Conservation (phyloP, 1,140 invertebrate genomes). For the Tetramorium alpestre region DNA sequence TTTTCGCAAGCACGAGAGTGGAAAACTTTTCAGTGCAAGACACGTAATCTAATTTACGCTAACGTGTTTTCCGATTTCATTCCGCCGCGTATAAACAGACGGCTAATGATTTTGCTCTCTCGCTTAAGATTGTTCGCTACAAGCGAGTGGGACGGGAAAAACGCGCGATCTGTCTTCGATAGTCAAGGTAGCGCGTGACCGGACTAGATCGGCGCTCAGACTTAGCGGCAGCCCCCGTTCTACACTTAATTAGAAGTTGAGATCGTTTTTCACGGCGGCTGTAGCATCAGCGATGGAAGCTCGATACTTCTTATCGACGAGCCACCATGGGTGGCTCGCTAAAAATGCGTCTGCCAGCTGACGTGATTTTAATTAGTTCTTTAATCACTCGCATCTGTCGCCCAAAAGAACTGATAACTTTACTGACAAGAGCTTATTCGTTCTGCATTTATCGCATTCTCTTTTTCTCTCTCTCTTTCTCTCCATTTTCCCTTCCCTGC, state of each 20-base stretch:
- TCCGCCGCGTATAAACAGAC: conserved; percentile 27
- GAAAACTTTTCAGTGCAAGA: background rate
- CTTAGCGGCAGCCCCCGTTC: background rate
- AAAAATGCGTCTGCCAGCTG: conserved; percentile 45
- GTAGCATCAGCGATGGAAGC: conserved; percentile 28
- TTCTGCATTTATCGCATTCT: background rate
- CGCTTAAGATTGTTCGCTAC: conserved; percentile 6
- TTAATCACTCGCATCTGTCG: conserved; percentile 56
- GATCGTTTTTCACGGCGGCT: conserved; percentile 44
- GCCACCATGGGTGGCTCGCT: background rate
- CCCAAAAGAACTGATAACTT: conserved; percentile 29
- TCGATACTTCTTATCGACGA: conserved; percentile 54
- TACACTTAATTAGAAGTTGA: conserved; percentile 58
- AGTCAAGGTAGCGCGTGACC: conserved; percentile 38
- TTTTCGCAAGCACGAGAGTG: background rate
- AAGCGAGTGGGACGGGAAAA: background rate
- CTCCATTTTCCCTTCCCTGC: background rate
- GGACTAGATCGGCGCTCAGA: conserved; percentile 24
- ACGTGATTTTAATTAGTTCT: conserved; percentile 59
- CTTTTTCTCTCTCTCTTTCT: background rate
- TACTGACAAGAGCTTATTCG: background rate
- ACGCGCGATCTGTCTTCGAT: conserved; percentile 32
- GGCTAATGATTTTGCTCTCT: conserved; percentile 42
- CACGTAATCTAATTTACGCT: conserved; percentile 36
- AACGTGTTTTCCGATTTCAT: conserved; percentile 1